Evolutionary conservation across 1,140 invertebrate genomes (phyloP), one percentile per base, ranked within the genome.

Genomic region (Teleopsis dalmanni): DNA sequence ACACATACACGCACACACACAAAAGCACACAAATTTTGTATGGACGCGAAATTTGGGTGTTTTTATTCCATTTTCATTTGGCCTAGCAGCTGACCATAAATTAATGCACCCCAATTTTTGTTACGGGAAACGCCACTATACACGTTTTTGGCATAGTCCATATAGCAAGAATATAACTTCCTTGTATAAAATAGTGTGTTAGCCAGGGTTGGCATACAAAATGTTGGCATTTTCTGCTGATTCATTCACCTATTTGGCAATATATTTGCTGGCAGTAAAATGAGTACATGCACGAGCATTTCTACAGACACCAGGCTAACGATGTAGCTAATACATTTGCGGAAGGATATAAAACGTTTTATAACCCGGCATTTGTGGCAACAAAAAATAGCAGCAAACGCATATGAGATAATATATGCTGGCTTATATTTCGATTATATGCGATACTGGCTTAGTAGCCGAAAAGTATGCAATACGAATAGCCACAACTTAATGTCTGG

Each of bases 211-310:
- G 41, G 26, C 26, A 25, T 19, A 43, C 31, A 29, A 3, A 27
- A 42, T 10, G 36, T 16, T 40, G 22, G 22, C 37, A 25, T n/a
- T 48, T n/a, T 31, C 16, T 44, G 48, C 48, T 44, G 48, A 50
- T 36, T 50, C 48, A 50, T 29, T 50, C 40, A 50, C 48, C 48
- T 50, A 50, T 50, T 50, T 50, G 48, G 40, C 40, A 41, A 43
- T 36, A 27, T 33, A 23, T 21, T 9, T 29, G 40, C 11, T n/a
- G 22, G 6, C 27, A 18, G 14, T 21, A 6, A 10, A 3, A 13
- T 16, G n/a, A 19, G 16, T 18, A 31, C 19, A 29, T 43, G 26
- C 13, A 9, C 6, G 13, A 23, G 22, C 26, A 22, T 8, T 22
- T 4, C 0, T 27, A 3, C 18, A 37, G 11, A 11, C 8, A 5